These are phyloP conservation scores for Lasioglossum zephyrum DNA, from an alignment of 2,888 invertebrate species.

Conservation along the genomic window DNA sequence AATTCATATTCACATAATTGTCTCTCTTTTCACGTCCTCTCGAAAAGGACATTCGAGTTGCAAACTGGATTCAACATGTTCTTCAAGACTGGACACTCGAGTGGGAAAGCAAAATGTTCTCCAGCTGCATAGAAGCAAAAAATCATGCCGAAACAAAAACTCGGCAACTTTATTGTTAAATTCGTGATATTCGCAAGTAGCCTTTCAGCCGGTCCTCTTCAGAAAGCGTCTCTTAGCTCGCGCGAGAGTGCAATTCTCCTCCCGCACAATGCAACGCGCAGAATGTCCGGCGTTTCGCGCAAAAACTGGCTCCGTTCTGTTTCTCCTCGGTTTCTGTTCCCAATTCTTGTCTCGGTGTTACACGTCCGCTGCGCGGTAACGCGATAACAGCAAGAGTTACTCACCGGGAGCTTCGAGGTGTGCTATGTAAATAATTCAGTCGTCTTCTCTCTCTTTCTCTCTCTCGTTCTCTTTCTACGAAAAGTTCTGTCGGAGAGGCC, in stretches of 20 bases:
- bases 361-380: slow-evolving; percentile 55
- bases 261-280: background rate
- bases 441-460: background rate
- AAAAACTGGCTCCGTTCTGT: slow-evolving; percentile 24
- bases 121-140: background rate
- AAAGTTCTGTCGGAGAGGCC: slow-evolving; percentile 50
- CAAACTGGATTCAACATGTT: background rate
- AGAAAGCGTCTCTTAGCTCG: background rate
- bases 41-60: background rate
- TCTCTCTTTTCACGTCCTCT: background rate
- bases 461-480: slow-evolving; percentile 21
- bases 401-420: slow-evolving; percentile 73
- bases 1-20: background rate
- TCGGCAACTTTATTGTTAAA: background rate
- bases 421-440: slow-evolving; percentile 77
- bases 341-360: slow-evolving; percentile 38
- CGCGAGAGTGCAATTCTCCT: background rate
- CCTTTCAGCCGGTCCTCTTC: background rate
- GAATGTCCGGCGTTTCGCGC: background rate
- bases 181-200: slow-evolving; percentile 1
- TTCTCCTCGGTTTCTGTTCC: slow-evolving; percentile 23
- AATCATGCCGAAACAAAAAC: background rate
- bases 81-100: background rate
- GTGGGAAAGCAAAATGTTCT: background rate
- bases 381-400: slow-evolving; percentile 70